A percentile compares a stretch with the other conserved stretches of the same genome.
Conservation (phyloP, 2,888 invertebrate species). For the Zygothrica quintamaculata region DNA sequence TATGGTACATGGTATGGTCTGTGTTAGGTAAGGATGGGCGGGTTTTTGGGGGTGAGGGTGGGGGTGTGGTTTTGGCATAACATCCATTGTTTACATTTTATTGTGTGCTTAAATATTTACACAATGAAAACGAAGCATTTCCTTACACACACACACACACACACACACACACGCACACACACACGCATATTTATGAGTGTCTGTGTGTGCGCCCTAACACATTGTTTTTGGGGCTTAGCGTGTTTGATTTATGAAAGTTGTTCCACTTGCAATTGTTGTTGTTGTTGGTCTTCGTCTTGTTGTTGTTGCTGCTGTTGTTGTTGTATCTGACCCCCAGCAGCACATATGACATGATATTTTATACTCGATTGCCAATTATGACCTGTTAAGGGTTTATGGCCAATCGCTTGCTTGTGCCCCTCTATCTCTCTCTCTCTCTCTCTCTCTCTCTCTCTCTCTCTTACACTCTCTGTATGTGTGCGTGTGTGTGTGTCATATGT, state of each 20-base stretch:
- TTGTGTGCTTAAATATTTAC: slow-evolving; percentile 77
- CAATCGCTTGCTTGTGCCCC: slow-evolving; percentile 33
- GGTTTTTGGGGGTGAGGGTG: neutral
- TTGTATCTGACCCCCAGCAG: slow-evolving; percentile 45
- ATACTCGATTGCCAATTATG: slow-evolving; percentile 73
- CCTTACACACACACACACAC: slow-evolving; percentile 32
- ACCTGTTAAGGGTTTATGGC: slow-evolving; percentile 66
- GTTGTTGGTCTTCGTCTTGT: slow-evolving; percentile 16
- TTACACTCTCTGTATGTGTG: slow-evolving; percentile 1
- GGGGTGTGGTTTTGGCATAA: slow-evolving; percentile 33
- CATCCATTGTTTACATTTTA: slow-evolving; percentile 65
- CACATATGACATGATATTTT: slow-evolving; percentile 67
- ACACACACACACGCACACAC: slow-evolving; percentile 7
- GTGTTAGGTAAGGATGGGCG: neutral
- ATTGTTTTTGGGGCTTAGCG: slow-evolving; percentile 55
- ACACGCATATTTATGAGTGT: slow-evolving; percentile 38
- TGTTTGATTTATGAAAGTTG: slow-evolving; percentile 64
- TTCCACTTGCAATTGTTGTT: slow-evolving; percentile 18
- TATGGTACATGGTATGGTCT: neutral
- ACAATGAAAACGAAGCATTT: slow-evolving; percentile 71
- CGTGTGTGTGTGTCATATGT: slow-evolving; percentile 14
- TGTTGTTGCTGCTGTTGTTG: slow-evolving; percentile 35
- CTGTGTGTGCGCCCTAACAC: slow-evolving; percentile 30
- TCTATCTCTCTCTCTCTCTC: too few species aligned
- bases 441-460: too few species aligned